Conservation (phyloP, 1,140 invertebrate genomes). For the Sitobion miscanthi region DNA sequence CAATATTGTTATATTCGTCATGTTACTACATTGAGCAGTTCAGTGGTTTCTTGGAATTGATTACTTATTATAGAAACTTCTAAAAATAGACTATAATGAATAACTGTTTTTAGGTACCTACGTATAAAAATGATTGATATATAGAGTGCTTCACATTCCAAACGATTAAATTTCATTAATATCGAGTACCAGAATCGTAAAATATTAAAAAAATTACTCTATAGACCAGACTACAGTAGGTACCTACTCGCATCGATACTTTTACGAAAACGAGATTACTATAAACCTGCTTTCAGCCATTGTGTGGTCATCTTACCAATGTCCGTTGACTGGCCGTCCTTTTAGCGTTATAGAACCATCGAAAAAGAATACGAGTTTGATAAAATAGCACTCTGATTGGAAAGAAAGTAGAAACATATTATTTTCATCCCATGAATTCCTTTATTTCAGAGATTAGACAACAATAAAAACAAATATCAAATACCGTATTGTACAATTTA, state of each 20-base stretch:
- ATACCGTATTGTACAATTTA: too few species aligned
- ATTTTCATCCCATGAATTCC: too few species aligned
- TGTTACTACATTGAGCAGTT: too few species aligned
- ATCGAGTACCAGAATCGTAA: not conserved
- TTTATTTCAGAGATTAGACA: too few species aligned
- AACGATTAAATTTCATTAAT: not conserved
- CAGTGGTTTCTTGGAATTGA: not conserved
- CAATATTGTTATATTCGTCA: too few species aligned
- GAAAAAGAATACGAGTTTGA: too few species aligned
- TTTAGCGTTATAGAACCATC: too few species aligned
- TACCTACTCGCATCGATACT: not conserved
- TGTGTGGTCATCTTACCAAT: too few species aligned
- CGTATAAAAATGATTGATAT: not conserved
- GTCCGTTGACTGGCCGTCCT: too few species aligned
- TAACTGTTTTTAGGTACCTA: not conserved
- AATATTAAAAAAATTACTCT: not conserved
- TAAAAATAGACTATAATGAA: not conserved
- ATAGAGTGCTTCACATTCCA: not conserved
- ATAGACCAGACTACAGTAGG: not conserved
- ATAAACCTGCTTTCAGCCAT: not conserved
- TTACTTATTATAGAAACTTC: not conserved
- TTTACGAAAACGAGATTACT: not conserved
- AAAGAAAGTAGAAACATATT: too few species aligned
- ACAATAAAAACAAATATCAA: too few species aligned
- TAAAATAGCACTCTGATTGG: too few species aligned